A percentile compares a stretch with the other conserved stretches of the same genome.
These are phyloP conservation scores for Charaxes varanes DNA, from an alignment of 1,140 invertebrate genomes.

Conservation along the genomic window DNA sequence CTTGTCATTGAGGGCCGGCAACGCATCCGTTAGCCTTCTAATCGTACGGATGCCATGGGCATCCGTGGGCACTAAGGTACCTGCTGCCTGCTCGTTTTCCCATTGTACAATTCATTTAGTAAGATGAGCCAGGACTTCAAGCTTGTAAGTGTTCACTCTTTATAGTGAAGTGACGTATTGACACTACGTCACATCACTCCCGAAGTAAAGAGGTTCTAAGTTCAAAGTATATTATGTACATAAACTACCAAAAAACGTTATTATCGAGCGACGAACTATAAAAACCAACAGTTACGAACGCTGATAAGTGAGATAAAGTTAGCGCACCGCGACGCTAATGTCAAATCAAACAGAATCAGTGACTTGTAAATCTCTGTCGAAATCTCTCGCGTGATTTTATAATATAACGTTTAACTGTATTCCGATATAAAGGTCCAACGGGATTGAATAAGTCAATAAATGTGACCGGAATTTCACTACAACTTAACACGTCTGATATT, in stretches of 20 bases:
- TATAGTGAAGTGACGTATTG: no score
- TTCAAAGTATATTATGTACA: slow-evolving; percentile 26
- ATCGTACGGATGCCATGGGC: no score
- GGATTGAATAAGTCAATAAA: slow-evolving; percentile 45
- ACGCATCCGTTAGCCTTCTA: no score
- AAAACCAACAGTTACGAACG: slow-evolving; percentile 41
- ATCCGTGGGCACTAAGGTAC: no score
- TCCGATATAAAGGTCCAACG: slow-evolving; percentile 40
- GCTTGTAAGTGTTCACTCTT: no score
- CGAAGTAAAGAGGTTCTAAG: no score
- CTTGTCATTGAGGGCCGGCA: no score
- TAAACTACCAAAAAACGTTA: slow-evolving; percentile 30
- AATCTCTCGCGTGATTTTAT: slow-evolving; percentile 61
- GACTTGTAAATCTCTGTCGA: slow-evolving; percentile 25
- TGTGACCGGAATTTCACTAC: slow-evolving; percentile 50
- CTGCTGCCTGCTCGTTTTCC: no score
- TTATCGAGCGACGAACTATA: slow-evolving; percentile 41
- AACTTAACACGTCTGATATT: slow-evolving; percentile 24
- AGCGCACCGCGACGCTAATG: slow-evolving; percentile 45
- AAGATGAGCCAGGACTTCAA: no score
- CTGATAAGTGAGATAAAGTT: slow-evolving; percentile 57
- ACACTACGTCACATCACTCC: no score
- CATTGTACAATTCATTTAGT: no score
- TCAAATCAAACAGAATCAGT: slow-evolving; percentile 46
- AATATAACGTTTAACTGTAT: slow-evolving; percentile 66